These are phyloP conservation scores for Pseudomyrmex pallidus DNA, from an alignment of 1,140 invertebrate genomes.

Conservation along the genomic window DNA sequence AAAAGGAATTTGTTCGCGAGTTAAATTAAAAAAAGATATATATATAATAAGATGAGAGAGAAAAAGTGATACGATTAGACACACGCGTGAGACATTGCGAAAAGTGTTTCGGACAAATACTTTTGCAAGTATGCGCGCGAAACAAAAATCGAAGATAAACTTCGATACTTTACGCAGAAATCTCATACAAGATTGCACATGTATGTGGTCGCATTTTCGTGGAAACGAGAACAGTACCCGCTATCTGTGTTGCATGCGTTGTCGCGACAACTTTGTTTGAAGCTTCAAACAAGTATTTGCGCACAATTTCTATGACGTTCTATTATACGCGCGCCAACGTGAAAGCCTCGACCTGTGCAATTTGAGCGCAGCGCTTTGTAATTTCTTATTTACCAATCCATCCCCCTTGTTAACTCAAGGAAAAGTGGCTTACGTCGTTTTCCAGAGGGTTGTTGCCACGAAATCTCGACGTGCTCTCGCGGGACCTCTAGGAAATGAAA, in stretches of 20 bases:
- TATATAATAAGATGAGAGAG: too few species aligned
- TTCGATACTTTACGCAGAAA: neutral
- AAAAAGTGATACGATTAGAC: too few species aligned
- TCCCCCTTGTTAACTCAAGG: conserved; percentile 61
- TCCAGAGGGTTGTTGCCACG: conserved; percentile 57
- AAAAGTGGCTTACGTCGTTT: conserved; percentile 66
- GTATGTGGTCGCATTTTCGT: neutral
- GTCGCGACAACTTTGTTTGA: conserved; percentile 9
- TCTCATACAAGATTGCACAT: neutral
- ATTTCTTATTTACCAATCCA: conserved; percentile 66
- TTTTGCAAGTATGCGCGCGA: too few species aligned
- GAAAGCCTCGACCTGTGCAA: conserved; percentile 49
- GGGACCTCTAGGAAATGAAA: conserved; percentile 29
- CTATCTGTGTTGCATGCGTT: neutral
- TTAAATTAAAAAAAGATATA: too few species aligned
- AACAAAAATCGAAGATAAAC: too few species aligned
- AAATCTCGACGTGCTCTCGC: conserved; percentile 47
- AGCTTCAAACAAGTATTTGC: conserved; percentile 26
- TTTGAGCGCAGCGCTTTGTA: conserved; percentile 56
- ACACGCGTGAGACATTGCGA: too few species aligned
- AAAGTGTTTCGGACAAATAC: too few species aligned
- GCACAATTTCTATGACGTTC: conserved; percentile 39
- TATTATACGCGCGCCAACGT: conserved; percentile 8
- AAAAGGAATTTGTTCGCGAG: too few species aligned
- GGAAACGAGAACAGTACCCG: neutral